These are phyloP conservation scores for Cyprinodon brontotheroides DNA, from an alignment of 2,113 vertebrate genomes.

Conservation along the genomic window DNA sequence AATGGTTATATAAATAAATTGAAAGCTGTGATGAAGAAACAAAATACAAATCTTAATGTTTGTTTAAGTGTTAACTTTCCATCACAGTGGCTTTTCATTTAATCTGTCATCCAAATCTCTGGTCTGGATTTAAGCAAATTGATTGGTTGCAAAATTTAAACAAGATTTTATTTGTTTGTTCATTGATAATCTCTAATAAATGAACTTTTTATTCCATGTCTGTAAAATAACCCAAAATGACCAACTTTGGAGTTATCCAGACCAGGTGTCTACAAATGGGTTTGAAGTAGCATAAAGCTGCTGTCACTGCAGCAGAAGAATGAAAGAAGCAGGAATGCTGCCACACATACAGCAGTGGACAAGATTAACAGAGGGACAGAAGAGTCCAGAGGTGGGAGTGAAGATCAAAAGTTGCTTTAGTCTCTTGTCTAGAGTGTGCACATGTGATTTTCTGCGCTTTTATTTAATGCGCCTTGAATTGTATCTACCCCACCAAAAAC, in stretches of 20 bases:
- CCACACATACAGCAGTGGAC: conserved; percentile 44
- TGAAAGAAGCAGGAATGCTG: conserved; percentile 31
- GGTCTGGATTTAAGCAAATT: no score
- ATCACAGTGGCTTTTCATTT: background rate
- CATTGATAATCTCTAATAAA: background rate
- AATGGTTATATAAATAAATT: no score
- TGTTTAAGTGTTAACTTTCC: background rate
- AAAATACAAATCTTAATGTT: background rate
- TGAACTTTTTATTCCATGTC: background rate
- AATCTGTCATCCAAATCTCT: background rate
- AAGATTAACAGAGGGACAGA: conserved; percentile 22
- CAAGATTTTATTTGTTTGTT: background rate
- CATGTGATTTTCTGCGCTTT: conserved; percentile 28
- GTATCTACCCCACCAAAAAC: conserved; percentile 28
- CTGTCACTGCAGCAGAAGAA: conserved; percentile 40
- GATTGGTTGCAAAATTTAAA: background rate
- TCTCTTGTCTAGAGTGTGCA: conserved; percentile 21
- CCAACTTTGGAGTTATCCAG: conserved; percentile 10
- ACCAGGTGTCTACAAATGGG: conserved; percentile 28
- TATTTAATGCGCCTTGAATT: conserved; percentile 48
- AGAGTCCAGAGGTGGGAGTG: conserved; percentile 28
- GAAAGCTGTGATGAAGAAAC: no score
- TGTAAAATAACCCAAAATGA: background rate
- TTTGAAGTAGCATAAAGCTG: conserved; percentile 52
- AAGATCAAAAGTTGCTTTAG: conserved; percentile 62